phyloP scores from a whole-genome alignment of 2,888 invertebrate genomes.

The Cyaniris semiargus region DNA sequence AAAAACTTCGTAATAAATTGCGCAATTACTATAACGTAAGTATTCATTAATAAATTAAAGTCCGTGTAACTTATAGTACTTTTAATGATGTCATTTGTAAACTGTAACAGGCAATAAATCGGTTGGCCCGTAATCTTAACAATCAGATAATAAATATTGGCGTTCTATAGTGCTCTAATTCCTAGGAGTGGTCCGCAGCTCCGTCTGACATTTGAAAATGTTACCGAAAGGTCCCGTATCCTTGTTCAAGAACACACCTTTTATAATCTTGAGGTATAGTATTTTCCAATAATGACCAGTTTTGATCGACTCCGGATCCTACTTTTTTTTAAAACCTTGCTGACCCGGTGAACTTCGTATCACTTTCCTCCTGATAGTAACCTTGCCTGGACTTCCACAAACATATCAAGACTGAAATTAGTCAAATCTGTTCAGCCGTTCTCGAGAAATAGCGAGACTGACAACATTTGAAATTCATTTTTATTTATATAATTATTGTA shows the following conservation, averaged over 20 bases:
- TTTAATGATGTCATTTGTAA: slow-evolving; percentile 9
- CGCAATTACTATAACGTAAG: neutral
- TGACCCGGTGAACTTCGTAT: too few species aligned
- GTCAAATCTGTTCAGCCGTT: too few species aligned
- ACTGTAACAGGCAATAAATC: slow-evolving; percentile 12
- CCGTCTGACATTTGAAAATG: slow-evolving; percentile 41
- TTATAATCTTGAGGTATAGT: neutral
- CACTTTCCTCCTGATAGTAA: too few species aligned
- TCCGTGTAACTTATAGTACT: neutral
- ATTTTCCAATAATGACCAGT: too few species aligned
- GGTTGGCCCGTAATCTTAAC: slow-evolving; percentile 54
- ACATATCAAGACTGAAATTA: too few species aligned
- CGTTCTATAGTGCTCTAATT: slow-evolving; percentile 43
- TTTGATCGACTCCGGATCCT: too few species aligned
- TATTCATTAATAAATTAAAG: neutral
- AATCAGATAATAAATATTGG: slow-evolving; percentile 52
- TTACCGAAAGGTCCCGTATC: slow-evolving; percentile 33
- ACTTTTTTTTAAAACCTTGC: too few species aligned
- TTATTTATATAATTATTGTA: too few species aligned
- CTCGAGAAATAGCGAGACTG: too few species aligned
- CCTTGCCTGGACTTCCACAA: too few species aligned
- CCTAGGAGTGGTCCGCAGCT: slow-evolving; percentile 39
- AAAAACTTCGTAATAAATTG: neutral
- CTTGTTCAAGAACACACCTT: slow-evolving; percentile 30
- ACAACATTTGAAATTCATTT: too few species aligned